Percentiles rank a stretch among this genome's conserved stretches.
Evolutionary conservation across 64 coral and sea anemone species (phyloP).

Genomic region (Acropora yongei): DNA sequence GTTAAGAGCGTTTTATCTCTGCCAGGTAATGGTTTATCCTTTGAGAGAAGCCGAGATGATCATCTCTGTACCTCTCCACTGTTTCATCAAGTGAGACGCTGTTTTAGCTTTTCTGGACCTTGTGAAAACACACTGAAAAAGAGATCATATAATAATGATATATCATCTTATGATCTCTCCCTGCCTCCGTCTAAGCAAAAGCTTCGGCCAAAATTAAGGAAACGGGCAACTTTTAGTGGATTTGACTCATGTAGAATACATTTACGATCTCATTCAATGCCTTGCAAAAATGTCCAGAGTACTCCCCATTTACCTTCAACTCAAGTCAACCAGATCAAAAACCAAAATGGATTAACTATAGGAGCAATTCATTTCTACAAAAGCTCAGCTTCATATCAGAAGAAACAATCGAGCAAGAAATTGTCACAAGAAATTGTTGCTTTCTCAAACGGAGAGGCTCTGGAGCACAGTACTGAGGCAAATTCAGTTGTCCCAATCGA

Average conservation of each 20-base stretch:
- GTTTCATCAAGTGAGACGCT: background rate
- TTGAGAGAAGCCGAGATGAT: background rate
- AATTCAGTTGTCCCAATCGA: background rate
- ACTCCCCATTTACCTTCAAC: slow-evolving; percentile 37
- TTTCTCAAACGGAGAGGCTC: no score
- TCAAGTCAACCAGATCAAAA: slow-evolving; percentile 56
- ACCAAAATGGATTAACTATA: slow-evolving; percentile 66
- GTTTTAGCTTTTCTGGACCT: slow-evolving; percentile 56
- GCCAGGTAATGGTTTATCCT: slow-evolving; percentile 24
- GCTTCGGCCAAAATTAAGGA: slow-evolving; percentile 54
- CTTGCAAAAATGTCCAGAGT: slow-evolving; percentile 18
- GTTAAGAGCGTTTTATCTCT: slow-evolving; percentile 32
- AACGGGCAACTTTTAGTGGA: slow-evolving; percentile 86
- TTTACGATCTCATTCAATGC: background rate
- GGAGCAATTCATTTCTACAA: slow-evolving; percentile 83
- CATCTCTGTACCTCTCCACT: background rate
- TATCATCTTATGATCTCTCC: slow-evolving; percentile 1
- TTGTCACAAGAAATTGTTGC: background rate
- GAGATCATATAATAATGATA: background rate
- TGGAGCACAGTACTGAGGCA: background rate
- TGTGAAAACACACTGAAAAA: slow-evolving; percentile 74
- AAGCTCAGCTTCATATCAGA: slow-evolving; percentile 25
- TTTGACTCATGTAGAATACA: slow-evolving; percentile 72
- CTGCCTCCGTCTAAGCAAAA: slow-evolving; percentile 86
- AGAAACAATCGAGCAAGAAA: background rate